These are phyloP conservation scores for Martes martes DNA, from an alignment of 2,113 vertebrate species.

Conservation along the genomic window DNA sequence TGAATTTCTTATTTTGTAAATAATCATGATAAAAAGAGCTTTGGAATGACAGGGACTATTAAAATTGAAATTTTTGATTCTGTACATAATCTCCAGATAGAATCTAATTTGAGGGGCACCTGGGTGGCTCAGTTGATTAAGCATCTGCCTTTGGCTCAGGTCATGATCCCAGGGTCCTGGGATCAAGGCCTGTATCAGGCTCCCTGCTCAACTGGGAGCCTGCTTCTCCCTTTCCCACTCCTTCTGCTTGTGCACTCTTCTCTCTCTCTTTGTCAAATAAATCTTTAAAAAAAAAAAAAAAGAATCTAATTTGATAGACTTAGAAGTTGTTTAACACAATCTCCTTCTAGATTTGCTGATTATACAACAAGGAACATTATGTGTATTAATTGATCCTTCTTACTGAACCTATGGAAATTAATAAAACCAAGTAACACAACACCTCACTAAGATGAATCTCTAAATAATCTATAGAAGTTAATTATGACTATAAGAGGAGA, in stretches of 20 bases:
- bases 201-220: no score
- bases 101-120: neutral
- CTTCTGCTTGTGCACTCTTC: no score
- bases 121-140: no score
- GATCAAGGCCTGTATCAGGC: no score
- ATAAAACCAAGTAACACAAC: neutral
- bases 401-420: neutral
- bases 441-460: neutral
- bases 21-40: neutral
- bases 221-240: no score
- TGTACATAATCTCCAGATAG: neutral
- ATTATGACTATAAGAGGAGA: neutral
- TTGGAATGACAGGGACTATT: neutral
- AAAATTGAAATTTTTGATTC: neutral
- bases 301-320: neutral
- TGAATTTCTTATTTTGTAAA: slow-evolving; percentile 7
- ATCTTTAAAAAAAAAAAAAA: no score
- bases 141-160: no score
- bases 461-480: neutral
- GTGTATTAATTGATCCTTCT: neutral
- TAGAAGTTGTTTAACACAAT: neutral
- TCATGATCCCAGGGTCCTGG: no score
- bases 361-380: neutral
- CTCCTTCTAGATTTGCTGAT: neutral
- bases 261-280: no score